Evolutionary conservation across 2,797 vertebrate species (phyloP), one percentile per base, ranked within the genome.

Genomic region (Mareca strepera): DNA sequence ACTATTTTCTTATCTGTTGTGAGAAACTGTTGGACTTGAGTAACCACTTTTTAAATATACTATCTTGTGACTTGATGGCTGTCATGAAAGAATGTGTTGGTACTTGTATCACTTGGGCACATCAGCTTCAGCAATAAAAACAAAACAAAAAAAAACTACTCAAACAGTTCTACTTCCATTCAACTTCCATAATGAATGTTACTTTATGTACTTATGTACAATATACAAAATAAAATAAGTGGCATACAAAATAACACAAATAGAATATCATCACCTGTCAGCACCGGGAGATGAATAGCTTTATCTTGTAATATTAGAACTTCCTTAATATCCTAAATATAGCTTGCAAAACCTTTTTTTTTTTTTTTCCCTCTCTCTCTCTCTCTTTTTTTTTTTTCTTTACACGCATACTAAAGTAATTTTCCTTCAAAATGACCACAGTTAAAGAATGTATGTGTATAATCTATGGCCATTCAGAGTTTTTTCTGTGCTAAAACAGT

Each of bases 41-140:
- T 93, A 63, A 84, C 11, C 29, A 29, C 63, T 84, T 94, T 88
- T 86, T 86, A 82, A 84, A 90, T 67, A 59, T 39, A 26, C 10
- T 31, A 25, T 56, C 85, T 91, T 84, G 90, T 86, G 85, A 84
- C 82, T 90, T 86, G 83, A 94, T 82, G 74, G n/a, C 52, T 3
- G 8, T 94, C 86, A 88, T 52, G 59, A 44, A 94, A 86, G 86
- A 94, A 95, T 90, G 91, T 86, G 91, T 88, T 80, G 11, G 59
- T 86, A 55, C 41, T 69, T 63, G 16, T 77, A 52, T 67, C 56
- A 84, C 35, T 64, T 90, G 31, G 53, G 52, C 66, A 76, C 86
- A 88, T 46, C 52, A 68, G 37, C 28, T 74, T 91, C 82, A 64
- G 29, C 29, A 69, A 56, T 35, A 23, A 73, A 33, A 88, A 79